Evolutionary conservation across 1,140 invertebrate species (phyloP).

Genomic region (Zelostemma sp.): DNA sequence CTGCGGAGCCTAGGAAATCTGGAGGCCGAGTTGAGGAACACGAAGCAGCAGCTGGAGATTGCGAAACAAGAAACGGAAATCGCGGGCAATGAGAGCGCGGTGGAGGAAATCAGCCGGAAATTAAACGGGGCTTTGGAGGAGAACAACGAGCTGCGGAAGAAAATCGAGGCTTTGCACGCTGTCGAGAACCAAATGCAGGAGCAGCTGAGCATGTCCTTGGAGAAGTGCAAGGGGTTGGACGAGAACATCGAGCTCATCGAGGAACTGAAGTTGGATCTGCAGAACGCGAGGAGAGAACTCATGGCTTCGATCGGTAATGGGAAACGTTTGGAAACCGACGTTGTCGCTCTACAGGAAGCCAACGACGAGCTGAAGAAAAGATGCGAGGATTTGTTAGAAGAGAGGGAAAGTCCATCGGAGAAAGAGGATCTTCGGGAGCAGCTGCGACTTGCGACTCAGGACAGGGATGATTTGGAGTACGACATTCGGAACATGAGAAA

Average conservation of each 20-base stretch:
- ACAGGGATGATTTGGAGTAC: conserved; percentile 58
- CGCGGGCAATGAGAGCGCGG: conserved; percentile 44
- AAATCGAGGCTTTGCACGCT: conserved; percentile 47
- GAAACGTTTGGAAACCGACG: conserved; percentile 49
- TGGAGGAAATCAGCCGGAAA: conserved; percentile 41
- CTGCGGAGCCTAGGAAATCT: conserved; percentile 50
- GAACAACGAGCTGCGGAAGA: conserved; percentile 51
- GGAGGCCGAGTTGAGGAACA: conserved; percentile 50
- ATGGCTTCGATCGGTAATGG: conserved; percentile 24
- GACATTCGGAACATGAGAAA: conserved; percentile 57
- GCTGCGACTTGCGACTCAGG: conserved; percentile 36
- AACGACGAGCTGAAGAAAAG: conserved; percentile 54
- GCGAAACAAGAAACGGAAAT: conserved; percentile 42
- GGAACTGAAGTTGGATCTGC: conserved; percentile 53
- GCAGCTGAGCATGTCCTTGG: conserved; percentile 47
- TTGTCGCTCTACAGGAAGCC: conserved; percentile 34
- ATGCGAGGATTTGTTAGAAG: conserved; percentile 52
- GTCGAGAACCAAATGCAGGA: conserved; percentile 48
- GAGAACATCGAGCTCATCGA: conserved; percentile 55
- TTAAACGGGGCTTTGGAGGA: conserved; percentile 52
- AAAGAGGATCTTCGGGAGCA: conserved; percentile 50
- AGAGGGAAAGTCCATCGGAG: conserved; percentile 56
- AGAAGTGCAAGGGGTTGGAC: conserved; percentile 53
- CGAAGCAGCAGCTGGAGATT: conserved; percentile 51
- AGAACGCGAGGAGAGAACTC: conserved; percentile 50